Base-by-base conservation (phyloP, 2,888 invertebrate species). In the Netelia inedita region DNA sequence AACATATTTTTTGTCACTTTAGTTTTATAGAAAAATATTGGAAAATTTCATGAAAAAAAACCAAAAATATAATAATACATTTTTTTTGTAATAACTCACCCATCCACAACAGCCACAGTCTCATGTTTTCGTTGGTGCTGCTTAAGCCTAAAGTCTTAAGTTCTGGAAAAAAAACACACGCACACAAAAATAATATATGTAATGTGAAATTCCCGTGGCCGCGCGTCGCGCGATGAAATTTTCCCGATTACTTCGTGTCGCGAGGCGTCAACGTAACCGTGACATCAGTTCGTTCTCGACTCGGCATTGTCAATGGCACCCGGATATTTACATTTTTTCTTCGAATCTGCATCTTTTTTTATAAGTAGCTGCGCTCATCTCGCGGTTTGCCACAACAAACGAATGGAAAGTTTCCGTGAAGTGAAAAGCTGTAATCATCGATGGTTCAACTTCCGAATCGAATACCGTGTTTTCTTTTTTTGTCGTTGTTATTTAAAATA, bases 41-140 rank as follows among this genome's bases (percentile, higher is more conserved):
- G 11, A 28, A 53, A 68, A 79, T 59, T 74, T 65, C n/a, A n/a
- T n/a, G n/a, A 66, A 73, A 16, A 41, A 55, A 61, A 57, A 68
- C 50, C 43, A 59, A 21, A 35, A 16, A 50, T 46, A 57, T 50
- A 63, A 14, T 23, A 16, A 19, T 23, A 35, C 11, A 66, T 23
- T 21, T 50, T 68, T 35, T 35, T 35, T 35, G 1, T 35, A 6
- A 35, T 66, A 65, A 85, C 92, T 91, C 88, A 93, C 93, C 92
- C 88, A 92, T 92, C 91, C 89, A 90, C 88, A 92, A 89, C 88
- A 91, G 90, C 91, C 91, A 91, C 90, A 90, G 88, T 89, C 88
- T 91, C 93, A 93, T 93, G 87, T 88, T 75, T 90, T 89, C 89
- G 89, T 41, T 88, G 89, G 85, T 87, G 89, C 89, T 86, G 88